Percentiles rank a stretch among this genome's conserved stretches.
Conservation (phyloP, 1,140 invertebrate species). For the Drosophila nigromelanica region DNA sequence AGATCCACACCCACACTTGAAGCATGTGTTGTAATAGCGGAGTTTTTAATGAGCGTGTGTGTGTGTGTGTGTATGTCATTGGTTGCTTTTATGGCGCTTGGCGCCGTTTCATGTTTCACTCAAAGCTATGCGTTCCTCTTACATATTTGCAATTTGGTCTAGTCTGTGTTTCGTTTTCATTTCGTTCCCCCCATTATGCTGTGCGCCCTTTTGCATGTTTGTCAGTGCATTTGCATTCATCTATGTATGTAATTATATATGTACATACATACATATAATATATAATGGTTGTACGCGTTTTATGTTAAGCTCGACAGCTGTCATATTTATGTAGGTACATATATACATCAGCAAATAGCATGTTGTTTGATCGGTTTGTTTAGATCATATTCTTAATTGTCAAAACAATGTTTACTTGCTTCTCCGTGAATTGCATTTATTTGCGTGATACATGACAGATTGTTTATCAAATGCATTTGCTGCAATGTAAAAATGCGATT, state of each 20-base stretch:
- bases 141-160: slow-evolving; percentile 33
- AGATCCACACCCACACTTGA: slow-evolving; percentile 28
- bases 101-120: slow-evolving; percentile 55
- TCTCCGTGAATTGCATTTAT: background rate
- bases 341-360: background rate
- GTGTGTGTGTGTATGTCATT: slow-evolving; percentile 40
- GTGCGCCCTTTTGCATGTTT: slow-evolving; percentile 29
- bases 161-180: slow-evolving; percentile 27
- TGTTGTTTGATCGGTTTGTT: slow-evolving; percentile 8
- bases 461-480: background rate
- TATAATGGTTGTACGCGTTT: slow-evolving; percentile 14
- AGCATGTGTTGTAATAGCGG: slow-evolving; percentile 53
- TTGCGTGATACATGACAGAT: background rate
- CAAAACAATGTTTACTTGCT: slow-evolving; percentile 10
- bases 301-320: slow-evolving; percentile 11
- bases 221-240: slow-evolving; percentile 30
- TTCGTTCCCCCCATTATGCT: slow-evolving; percentile 33
- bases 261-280: slow-evolving; percentile 1
- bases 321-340: background rate
- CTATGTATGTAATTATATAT: slow-evolving; percentile 8
- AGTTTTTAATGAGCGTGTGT: slow-evolving; percentile 47
- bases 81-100: slow-evolving; percentile 32
- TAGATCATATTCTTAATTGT: slow-evolving; percentile 14
- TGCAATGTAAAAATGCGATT: background rate
- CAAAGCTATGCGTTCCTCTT: slow-evolving; percentile 30